Evolutionary conservation across 2,113 vertebrate species (phyloP).

Genomic region (Callithrix jacchus): DNA sequence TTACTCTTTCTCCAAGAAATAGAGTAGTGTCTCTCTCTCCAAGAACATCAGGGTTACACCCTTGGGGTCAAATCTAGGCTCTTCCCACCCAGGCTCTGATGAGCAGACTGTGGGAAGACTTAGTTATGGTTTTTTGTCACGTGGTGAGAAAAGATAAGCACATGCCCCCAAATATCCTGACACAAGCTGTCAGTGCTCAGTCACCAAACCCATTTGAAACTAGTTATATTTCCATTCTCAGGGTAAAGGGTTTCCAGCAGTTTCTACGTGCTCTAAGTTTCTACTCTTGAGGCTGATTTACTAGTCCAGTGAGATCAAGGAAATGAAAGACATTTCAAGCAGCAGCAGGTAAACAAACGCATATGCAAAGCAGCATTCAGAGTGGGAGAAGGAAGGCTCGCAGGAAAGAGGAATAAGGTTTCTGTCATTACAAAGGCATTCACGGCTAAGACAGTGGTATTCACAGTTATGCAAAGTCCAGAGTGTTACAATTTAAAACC

Average conservation of each 20-base stretch:
- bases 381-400: not conserved
- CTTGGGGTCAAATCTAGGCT: not conserved
- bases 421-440: not conserved
- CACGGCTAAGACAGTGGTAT: not conserved
- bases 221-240: not conserved
- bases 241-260: not conserved
- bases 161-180: not conserved
- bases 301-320: not conserved
- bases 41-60: not conserved
- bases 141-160: not conserved
- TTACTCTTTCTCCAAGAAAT: not conserved
- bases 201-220: not conserved
- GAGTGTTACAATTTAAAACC: not conserved
- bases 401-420: not conserved
- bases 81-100: not conserved
- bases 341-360: not conserved
- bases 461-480: not conserved
- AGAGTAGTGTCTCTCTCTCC: not conserved
- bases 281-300: not conserved
- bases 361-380: not conserved
- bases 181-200: too few relatives aligned
- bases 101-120: not conserved
- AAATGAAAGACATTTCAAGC: not conserved
- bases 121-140: not conserved
- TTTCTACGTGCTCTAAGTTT: not conserved